phyloP scores from a whole-genome alignment of 2,888 invertebrate genomes.

The Operophtera brumata region DNA sequence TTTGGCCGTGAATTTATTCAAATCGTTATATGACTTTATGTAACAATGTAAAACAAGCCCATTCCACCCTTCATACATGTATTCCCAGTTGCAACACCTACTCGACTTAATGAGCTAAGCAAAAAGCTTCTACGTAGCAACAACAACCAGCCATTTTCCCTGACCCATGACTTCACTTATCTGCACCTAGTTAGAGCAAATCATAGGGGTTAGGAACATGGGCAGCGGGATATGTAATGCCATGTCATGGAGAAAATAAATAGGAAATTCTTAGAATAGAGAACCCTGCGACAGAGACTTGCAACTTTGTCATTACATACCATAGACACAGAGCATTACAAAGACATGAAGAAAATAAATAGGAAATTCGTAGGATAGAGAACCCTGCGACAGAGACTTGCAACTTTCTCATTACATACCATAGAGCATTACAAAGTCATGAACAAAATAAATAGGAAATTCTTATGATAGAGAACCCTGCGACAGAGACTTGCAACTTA shows the following conservation, averaged over 20 bases:
- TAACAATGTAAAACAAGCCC: not conserved
- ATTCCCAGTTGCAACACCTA: constrained; percentile 17
- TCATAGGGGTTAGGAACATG: constrained; percentile 11
- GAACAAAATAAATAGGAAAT: not conserved
- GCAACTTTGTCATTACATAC: too few species aligned
- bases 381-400: not conserved
- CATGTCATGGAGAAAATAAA: constrained; percentile 5
- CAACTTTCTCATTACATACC: too few species aligned
- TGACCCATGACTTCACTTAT: constrained; percentile 33
- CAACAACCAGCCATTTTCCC: constrained; percentile 21
- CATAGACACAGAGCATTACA: too few species aligned
- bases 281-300: not conserved
- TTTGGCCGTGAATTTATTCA: not conserved
- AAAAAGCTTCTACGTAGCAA: constrained; percentile 23
- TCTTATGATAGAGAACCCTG: not conserved
- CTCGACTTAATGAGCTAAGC: constrained; percentile 12
- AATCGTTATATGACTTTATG: not conserved
- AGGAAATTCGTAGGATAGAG: not conserved
- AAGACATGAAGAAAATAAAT: constrained; percentile 1
- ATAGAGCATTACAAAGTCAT: too few species aligned
- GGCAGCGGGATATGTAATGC: not conserved
- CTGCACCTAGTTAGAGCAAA: constrained; percentile 29
- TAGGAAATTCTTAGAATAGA: not conserved
- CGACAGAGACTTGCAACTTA: not conserved
- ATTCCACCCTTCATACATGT: constrained; percentile 5